These are phyloP conservation scores for Todus mexicanus DNA, from an alignment of 2,797 vertebrate species.

Conservation along the genomic window DNA sequence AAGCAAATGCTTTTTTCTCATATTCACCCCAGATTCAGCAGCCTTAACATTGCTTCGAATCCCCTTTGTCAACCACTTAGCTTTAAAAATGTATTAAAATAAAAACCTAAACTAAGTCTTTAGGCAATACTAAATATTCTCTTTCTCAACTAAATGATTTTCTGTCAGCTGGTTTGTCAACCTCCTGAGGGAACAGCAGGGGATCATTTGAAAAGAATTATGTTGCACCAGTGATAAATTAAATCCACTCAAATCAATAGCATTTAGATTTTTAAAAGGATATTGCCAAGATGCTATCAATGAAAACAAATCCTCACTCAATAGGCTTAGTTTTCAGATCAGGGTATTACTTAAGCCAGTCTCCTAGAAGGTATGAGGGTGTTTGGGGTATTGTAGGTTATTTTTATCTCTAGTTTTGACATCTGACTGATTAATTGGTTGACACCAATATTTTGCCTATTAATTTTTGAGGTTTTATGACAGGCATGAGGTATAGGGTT, in stretches of 20 bases:
- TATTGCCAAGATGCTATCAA: constrained; percentile 60
- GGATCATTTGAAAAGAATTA: constrained; percentile 76
- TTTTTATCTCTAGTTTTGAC: neutral
- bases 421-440: neutral
- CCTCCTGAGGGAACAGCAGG: constrained; percentile 57
- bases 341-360: neutral
- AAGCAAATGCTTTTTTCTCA: constrained; percentile 1
- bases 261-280: constrained; percentile 70
- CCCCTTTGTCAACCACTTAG: constrained; percentile 57
- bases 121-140: constrained; percentile 72
- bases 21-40: constrained; percentile 34
- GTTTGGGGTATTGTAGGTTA: neutral
- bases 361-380: neutral
- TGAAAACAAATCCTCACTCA: constrained; percentile 45
- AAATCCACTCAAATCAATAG: constrained; percentile 74
- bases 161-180: constrained; percentile 69
- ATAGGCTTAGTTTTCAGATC: constrained; percentile 53
- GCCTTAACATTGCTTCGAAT: constrained; percentile 52
- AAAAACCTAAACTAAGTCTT: constrained; percentile 64
- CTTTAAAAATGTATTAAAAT: constrained; percentile 68
- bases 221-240: constrained; percentile 72
- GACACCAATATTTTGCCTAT: neutral
- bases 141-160: constrained; percentile 76
- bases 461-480: neutral
- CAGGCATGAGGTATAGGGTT: neutral